These are phyloP conservation scores for Petrocephalus zakoni DNA, from an alignment of 2,113 vertebrate genomes.

Conservation along the genomic window DNA sequence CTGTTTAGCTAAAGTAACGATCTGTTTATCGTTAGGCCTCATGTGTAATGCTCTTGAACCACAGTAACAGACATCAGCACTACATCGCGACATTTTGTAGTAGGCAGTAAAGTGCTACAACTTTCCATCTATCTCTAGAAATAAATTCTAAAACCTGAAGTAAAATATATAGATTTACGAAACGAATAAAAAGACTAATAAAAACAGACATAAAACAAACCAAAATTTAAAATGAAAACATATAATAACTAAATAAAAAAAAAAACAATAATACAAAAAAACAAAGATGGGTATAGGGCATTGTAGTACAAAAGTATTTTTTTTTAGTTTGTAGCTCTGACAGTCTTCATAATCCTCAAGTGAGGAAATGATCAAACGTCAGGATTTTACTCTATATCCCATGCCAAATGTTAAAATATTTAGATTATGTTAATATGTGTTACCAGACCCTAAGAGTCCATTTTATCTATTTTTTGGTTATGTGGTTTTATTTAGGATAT, in stretches of 20 bases:
- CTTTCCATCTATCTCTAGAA: neutral
- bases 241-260: neutral
- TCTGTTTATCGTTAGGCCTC: neutral
- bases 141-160: neutral
- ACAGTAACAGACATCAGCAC: neutral
- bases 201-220: neutral
- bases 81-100: neutral
- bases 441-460: neutral
- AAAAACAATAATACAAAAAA: neutral
- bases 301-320: neutral
- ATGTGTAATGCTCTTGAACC: neutral
- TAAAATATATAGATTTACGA: neutral
- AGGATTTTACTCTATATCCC: neutral
- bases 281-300: neutral
- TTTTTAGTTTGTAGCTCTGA: neutral
- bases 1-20: neutral
- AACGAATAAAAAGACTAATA: neutral
- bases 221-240: neutral
- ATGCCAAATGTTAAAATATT: neutral
- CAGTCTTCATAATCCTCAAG: neutral
- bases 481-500: neutral
- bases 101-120: neutral
- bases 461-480: neutral
- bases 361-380: neutral
- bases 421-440: neutral